A percentile compares a stretch with the other conserved stretches of the same genome.
These are phyloP conservation scores for Grantiella picta DNA, from an alignment of 2,113 vertebrate species.

Conservation along the genomic window DNA sequence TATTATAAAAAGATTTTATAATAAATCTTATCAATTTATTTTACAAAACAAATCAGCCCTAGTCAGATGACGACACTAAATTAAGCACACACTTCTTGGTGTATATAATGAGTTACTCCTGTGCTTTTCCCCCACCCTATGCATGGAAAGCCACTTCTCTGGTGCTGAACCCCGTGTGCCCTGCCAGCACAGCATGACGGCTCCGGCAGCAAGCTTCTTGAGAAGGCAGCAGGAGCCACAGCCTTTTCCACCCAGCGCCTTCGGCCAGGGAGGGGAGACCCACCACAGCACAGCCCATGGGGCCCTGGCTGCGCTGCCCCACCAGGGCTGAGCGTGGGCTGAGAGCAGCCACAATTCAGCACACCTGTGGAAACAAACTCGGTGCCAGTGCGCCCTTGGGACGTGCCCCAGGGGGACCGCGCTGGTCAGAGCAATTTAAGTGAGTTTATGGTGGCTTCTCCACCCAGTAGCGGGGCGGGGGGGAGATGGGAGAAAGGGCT, in stretches of 20 bases:
- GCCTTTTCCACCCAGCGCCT: fast-evolving
- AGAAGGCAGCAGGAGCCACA: not conserved
- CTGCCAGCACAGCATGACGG: fast-evolving
- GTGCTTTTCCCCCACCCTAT: not conserved
- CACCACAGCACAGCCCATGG: not conserved
- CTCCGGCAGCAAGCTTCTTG: not conserved
- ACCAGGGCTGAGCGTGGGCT: not conserved
- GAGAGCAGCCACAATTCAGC: not conserved
- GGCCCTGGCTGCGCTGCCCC: not conserved
- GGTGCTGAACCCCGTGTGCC: not conserved
- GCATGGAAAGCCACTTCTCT: not conserved
- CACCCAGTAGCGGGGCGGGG: not conserved
- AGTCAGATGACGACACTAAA: not conserved
- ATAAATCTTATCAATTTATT: too few relatives aligned
- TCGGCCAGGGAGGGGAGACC: not conserved
- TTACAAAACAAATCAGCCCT: not conserved
- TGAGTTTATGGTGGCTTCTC: not conserved
- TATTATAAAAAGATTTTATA: too few relatives aligned
- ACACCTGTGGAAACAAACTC: not conserved
- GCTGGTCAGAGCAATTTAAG: not conserved
- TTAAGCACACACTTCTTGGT: not conserved
- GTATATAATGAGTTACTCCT: not conserved
- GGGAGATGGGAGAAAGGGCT: not conserved
- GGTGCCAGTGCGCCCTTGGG: not conserved
- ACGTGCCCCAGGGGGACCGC: fast-evolving